A percentile compares a stretch with the other conserved stretches of the same genome.
Conservation (phyloP, 2,113 vertebrate species). For the Sialia sialis region DNA sequence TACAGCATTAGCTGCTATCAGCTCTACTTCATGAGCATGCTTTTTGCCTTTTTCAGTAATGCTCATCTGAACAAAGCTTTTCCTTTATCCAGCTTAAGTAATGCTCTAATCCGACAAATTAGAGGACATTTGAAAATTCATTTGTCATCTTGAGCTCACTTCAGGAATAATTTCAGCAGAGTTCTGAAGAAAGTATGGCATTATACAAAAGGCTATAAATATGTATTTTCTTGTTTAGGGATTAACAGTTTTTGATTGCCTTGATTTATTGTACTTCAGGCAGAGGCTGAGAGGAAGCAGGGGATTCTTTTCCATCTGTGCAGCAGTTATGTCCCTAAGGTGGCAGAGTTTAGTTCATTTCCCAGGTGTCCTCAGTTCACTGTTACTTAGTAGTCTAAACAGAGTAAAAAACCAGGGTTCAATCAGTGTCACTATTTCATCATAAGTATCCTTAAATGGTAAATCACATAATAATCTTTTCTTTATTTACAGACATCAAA, state of each 20-base stretch:
- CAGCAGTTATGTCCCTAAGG: background rate
- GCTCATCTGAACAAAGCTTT: background rate
- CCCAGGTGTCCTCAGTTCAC: background rate
- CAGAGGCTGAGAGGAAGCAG: background rate
- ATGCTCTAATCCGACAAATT: background rate
- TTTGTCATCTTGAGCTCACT: background rate
- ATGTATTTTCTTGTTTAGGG: background rate
- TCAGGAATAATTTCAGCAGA: background rate
- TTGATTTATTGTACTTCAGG: background rate
- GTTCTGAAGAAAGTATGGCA: background rate
- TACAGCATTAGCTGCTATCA: background rate
- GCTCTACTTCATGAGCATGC: background rate
- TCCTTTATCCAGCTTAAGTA: background rate
- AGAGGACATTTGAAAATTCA: background rate
- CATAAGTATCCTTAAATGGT: background rate
- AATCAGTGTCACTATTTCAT: background rate
- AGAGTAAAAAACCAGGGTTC: background rate
- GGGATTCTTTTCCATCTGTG: background rate
- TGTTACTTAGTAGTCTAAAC: background rate
- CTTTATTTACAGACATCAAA: constrained; percentile 81
- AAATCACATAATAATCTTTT: background rate
- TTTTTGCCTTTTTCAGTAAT: constrained; percentile 33
- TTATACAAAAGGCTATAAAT: background rate
- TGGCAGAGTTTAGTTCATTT: background rate
- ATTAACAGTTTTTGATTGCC: background rate